A percentile compares a stretch with the other conserved stretches of the same genome.
phyloP scores from a whole-genome alignment of 2,113 vertebrate species.

The Parotia lawesii region DNA sequence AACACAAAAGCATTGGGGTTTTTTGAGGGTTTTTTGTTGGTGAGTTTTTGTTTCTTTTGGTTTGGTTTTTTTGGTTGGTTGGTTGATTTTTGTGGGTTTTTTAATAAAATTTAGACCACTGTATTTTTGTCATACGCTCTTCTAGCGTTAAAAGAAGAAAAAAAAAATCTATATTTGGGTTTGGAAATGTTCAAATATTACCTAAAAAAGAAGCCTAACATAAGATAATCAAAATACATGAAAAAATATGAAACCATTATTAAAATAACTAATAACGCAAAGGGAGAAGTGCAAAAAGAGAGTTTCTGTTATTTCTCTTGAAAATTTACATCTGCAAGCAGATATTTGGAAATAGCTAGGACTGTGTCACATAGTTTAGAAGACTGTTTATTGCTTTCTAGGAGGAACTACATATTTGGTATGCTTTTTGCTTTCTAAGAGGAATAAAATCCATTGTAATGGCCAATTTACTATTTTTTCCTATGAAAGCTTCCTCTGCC shows the following conservation, averaged over 20 bases:
- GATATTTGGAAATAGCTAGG: neutral
- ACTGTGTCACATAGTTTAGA: neutral
- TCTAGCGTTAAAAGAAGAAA: neutral
- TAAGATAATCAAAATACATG: neutral
- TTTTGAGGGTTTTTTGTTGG: neutral
- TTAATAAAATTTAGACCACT: neutral
- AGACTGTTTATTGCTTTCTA: neutral
- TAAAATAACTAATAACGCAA: neutral
- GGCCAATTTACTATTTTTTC: neutral
- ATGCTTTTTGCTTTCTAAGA: neutral
- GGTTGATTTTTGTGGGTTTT: accelerated
- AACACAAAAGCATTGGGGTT: accelerated
- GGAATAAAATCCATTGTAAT: neutral
- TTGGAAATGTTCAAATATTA: neutral
- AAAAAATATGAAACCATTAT: neutral
- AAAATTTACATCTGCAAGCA: neutral
- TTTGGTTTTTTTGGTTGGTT: neutral
- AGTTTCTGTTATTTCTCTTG: neutral
- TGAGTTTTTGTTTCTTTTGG: neutral
- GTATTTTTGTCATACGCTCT: neutral
- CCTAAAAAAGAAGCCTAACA: neutral
- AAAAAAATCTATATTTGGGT: neutral
- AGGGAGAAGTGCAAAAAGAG: neutral
- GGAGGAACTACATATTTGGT: neutral
- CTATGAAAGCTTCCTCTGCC: neutral